These are phyloP conservation scores for Thamnophis sirtalis DNA, from an alignment of 2,113 vertebrate species.

Conservation along the genomic window DNA sequence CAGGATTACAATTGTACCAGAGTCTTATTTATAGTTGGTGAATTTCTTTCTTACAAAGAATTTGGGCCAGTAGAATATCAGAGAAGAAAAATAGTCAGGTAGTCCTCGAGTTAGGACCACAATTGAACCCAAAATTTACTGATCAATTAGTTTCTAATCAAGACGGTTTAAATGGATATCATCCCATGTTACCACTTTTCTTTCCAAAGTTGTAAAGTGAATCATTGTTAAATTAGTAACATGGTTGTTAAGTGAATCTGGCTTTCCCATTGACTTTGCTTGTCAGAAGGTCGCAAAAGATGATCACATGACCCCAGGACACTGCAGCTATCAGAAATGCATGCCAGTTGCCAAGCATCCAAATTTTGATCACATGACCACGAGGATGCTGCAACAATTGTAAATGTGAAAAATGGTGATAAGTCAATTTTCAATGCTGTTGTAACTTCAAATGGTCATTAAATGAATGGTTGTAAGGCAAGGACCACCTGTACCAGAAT, in stretches of 20 bases:
- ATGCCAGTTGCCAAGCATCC: neutral
- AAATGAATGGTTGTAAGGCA: neutral
- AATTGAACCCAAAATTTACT: neutral
- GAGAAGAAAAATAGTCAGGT: neutral
- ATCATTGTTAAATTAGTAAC: neutral
- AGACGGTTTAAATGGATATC: neutral
- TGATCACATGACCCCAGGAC: neutral
- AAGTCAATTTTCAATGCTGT: neutral
- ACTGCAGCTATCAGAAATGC: neutral
- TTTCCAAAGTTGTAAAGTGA: neutral
- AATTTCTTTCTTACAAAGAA: neutral
- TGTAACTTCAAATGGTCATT: neutral
- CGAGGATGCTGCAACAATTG: neutral
- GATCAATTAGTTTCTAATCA: neutral
- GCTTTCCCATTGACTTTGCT: neutral
- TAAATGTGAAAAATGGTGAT: neutral
- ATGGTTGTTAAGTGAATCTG: neutral
- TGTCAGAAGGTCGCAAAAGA: neutral
- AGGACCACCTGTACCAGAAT: neutral
- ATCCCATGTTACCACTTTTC: neutral
- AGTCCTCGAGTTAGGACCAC: neutral
- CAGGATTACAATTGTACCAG: neutral
- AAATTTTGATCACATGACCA: neutral
- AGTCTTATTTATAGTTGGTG: neutral
- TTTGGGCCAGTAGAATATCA: neutral